phyloP scores from a whole-genome alignment of 2,797 vertebrate genomes.

The Sebastes diploproa region DNA sequence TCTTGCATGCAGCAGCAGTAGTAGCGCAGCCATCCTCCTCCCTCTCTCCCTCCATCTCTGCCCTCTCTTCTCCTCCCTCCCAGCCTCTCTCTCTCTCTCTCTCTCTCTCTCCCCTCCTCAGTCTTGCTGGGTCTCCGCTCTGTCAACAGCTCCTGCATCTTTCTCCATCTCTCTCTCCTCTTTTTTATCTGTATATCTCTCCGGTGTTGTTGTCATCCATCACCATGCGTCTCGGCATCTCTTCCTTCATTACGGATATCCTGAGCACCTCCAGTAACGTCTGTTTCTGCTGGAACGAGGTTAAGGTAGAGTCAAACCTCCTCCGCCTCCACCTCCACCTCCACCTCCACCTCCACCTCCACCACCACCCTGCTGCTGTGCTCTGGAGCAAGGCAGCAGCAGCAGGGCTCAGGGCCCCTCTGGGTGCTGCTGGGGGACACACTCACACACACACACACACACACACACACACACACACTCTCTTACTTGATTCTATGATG shows the following conservation, averaged over 20 bases:
- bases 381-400: conserved; percentile 52
- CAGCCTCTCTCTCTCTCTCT: neutral
- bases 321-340: neutral
- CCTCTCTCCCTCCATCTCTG: conserved; percentile 7
- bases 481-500: neutral
- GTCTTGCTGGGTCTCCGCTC: conserved; percentile 52
- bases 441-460: neutral
- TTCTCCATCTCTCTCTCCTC: conserved; percentile 35
- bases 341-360: conserved; percentile 11
- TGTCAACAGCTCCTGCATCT: conserved; percentile 59
- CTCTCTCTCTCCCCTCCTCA: conserved; percentile 15
- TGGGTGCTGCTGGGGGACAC: conserved; percentile 6
- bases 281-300: conserved; percentile 83
- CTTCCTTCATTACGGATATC: conserved; percentile 82
- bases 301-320: conserved; percentile 63
- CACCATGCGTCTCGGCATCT: conserved; percentile 82
- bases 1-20: conserved; percentile 57
- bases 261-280: conserved; percentile 80
- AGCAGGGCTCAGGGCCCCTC: conserved; percentile 7
- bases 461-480: neutral
- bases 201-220: conserved; percentile 25
- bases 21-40: conserved; percentile 58
- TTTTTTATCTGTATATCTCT: conserved; percentile 36
- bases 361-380: conserved; percentile 28
- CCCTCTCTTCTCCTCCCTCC: conserved; percentile 11